These are phyloP conservation scores for Takifugu bimaculatus DNA, from an alignment of 2,113 vertebrate species.

Conservation along the genomic window DNA sequence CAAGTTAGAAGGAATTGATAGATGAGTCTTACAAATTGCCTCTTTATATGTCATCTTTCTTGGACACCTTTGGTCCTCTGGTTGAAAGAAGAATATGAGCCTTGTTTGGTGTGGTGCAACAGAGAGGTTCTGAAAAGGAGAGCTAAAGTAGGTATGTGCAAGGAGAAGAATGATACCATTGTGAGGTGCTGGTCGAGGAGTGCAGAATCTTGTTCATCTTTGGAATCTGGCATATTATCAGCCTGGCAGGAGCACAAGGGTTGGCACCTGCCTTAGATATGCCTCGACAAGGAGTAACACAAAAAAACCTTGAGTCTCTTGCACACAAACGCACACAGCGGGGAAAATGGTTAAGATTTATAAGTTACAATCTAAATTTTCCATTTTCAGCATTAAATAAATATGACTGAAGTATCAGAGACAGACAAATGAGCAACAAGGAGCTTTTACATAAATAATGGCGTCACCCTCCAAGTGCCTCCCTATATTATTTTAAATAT, in stretches of 20 bases:
- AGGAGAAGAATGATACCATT: slow-evolving; percentile 63
- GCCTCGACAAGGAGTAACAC: slow-evolving; percentile 47
- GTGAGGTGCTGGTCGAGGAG: slow-evolving; percentile 54
- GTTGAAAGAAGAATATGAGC: slow-evolving; percentile 29
- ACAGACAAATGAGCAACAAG: background rate
- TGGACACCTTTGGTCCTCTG: slow-evolving; percentile 11
- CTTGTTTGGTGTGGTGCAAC: slow-evolving; percentile 50
- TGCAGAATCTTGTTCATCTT: slow-evolving; percentile 68
- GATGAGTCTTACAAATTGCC: slow-evolving; percentile 1
- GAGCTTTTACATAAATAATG: background rate
- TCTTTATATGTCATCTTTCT: slow-evolving; percentile 41
- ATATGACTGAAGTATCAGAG: no score
- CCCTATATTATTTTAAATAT: slow-evolving; percentile 23
- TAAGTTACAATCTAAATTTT: slow-evolving; percentile 1
- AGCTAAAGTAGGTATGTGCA: slow-evolving; percentile 53
- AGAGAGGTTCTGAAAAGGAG: slow-evolving; percentile 52
- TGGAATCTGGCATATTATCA: slow-evolving; percentile 56
- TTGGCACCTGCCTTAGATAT: slow-evolving; percentile 61
- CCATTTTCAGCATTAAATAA: background rate
- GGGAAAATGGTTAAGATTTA: background rate
- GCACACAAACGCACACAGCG: slow-evolving; percentile 1
- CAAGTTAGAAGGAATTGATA: no score
- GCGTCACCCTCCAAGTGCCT: background rate
- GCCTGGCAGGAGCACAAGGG: slow-evolving; percentile 53
- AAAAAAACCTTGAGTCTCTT: slow-evolving; percentile 33